Evolutionary conservation across 2,797 vertebrate genomes (phyloP).

Genomic region (Myoxocephalus aenaeus): DNA sequence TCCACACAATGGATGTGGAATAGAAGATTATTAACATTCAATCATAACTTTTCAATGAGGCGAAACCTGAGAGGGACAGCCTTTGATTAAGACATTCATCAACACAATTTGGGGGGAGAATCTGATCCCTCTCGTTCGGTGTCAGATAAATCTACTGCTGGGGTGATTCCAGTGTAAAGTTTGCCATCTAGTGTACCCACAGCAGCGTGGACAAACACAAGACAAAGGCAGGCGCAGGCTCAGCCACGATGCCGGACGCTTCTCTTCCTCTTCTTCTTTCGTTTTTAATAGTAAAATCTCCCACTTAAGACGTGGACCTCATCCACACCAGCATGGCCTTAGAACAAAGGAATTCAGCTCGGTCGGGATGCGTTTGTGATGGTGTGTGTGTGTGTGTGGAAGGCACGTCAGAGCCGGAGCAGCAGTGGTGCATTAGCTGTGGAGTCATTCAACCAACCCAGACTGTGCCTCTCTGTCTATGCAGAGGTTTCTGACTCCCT

Average conservation of each 20-base stretch:
- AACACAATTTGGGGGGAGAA: conserved; percentile 84
- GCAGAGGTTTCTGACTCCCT: conserved; percentile 84
- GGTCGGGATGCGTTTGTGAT: conserved; percentile 67
- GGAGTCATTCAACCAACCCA: conserved; percentile 74
- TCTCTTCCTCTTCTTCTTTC: conserved; percentile 10
- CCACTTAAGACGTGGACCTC: conserved; percentile 45
- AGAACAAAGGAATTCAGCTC: conserved; percentile 75
- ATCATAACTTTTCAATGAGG: conserved; percentile 87
- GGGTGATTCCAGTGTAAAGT: conserved; percentile 77
- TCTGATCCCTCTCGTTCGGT: conserved; percentile 73
- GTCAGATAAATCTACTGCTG: conserved; percentile 62
- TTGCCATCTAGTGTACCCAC: conserved; percentile 88
- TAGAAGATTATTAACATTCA: conserved; percentile 87
- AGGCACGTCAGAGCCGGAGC: conserved; percentile 69
- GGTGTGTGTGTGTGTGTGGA: conserved; percentile 58
- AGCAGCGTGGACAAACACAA: conserved; percentile 82
- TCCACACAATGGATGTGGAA: conserved; percentile 82
- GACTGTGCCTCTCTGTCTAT: conserved; percentile 68
- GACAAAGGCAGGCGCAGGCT: conserved; percentile 73
- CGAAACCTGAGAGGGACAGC: conserved; percentile 84
- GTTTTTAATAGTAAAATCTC: conserved; percentile 61
- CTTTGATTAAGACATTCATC: conserved; percentile 87
- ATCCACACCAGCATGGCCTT: conserved; percentile 41
- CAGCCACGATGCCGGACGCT: conserved; percentile 32
- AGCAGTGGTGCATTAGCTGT: conserved; percentile 81